Base-by-base conservation (phyloP, 2,113 vertebrate genomes). In the Dipodomys ordii region DNA sequence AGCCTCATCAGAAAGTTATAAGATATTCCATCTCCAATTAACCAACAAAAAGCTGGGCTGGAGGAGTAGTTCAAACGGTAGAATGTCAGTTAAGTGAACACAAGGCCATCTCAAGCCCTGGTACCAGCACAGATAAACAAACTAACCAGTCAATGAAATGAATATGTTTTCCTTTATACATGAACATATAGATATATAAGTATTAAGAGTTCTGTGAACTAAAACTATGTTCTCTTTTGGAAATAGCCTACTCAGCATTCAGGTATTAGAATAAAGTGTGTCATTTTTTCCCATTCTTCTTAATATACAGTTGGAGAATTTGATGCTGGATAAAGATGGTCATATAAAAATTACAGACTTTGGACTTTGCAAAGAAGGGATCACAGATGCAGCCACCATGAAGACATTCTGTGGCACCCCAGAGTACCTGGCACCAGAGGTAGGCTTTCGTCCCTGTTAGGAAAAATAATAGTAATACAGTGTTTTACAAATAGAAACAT, bases 281-380 rank as follows among this genome's bases (percentile, higher is more conserved):
- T 96, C 32, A 77, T 96, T 97, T 86, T 57, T 57, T 57, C 15
- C 53, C 53, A 57, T 57, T 57, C 53, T 57, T 96, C 65, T 86
- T 95, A 90, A 97, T 46, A 85, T 2, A 20, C 98, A 99, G 99
- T 98, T 99, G 98, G 99, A 99, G 97, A 99, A 99, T 98, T 98
- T 99, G 97, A 99, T 99, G 99, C 98, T 99, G 97, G 99, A 99
- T 98, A 99, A 99, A 98, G 99, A 99, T 68, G 99, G 99, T 76
- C 99, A 99, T 96, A 99, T 99, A 98, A 99, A 99, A 98, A 99
- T 99, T 97, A 99, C 99, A 77, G 99, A 99, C 97, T 99, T 99
- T 93, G 99, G 99, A 94, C 99, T 99, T 95, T 99, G 99, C 98
- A 99, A 99, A 97, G 99, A 99, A 98, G 99, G 99, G 93, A 99